Percentiles rank a stretch among this genome's conserved stretches.
Conservation (phyloP, 2,113 vertebrate genomes). For the Xiphorhynchus elegans region DNA sequence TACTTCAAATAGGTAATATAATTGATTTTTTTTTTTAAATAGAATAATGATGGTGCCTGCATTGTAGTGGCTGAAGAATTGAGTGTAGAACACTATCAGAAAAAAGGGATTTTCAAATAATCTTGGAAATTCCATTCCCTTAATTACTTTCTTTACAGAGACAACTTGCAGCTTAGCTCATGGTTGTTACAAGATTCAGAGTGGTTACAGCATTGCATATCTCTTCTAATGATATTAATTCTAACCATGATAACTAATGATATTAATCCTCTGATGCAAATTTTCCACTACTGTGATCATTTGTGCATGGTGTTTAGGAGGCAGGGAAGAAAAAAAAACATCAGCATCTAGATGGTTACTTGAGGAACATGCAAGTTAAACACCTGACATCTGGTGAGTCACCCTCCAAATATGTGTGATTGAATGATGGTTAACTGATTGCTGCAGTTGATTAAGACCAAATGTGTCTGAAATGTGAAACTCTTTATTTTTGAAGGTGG, state of each 20-base stretch:
- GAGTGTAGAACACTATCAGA: not conserved
- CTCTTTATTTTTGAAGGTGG: not conserved
- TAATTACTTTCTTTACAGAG: not conserved
- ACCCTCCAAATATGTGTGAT: slow-evolving; percentile 7
- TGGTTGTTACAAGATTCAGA: not conserved
- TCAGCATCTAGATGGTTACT: not conserved
- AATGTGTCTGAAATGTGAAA: not conserved
- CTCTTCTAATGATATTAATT: not conserved
- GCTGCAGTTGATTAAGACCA: not conserved
- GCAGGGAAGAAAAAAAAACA: not conserved
- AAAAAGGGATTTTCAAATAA: not conserved
- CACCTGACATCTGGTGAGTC: slow-evolving; percentile 43
- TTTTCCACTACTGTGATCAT: not conserved
- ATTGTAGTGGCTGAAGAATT: not conserved
- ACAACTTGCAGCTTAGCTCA: not conserved
- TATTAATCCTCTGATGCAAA: not conserved
- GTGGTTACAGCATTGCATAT: not conserved
- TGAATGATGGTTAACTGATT: slow-evolving; percentile 40
- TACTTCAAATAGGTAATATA: not conserved
- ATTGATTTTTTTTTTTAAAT: not conserved
- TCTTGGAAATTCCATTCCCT: not conserved
- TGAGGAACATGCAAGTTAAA: not conserved
- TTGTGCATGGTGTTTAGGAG: not conserved
- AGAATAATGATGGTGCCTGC: not conserved
- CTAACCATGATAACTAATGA: not conserved